These are phyloP conservation scores for Mastomys coucha DNA, from an alignment of 2,113 vertebrate genomes.

Conservation along the genomic window DNA sequence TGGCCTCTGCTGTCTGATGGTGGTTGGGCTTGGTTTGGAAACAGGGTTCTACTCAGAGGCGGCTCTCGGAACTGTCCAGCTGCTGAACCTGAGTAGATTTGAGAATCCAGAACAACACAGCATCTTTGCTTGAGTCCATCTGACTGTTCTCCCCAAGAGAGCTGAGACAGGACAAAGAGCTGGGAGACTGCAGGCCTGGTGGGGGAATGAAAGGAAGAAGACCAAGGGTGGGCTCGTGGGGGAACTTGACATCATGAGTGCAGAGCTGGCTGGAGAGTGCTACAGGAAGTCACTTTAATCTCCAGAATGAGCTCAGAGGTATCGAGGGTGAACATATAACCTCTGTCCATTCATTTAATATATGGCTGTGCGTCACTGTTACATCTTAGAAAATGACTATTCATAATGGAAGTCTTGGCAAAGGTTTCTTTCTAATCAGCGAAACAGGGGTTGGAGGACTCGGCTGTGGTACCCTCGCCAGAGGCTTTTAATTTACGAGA, in stretches of 20 bases:
- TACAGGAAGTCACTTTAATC: constrained; percentile 34
- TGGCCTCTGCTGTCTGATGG: neutral
- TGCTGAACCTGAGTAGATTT: neutral
- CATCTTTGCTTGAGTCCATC: neutral
- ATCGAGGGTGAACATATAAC: neutral
- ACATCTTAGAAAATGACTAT: constrained; percentile 66
- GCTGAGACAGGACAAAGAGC: neutral
- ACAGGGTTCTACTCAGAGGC: too few relatives aligned
- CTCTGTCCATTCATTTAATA: constrained; percentile 53
- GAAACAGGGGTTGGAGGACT: constrained; percentile 63
- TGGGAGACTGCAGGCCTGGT: neutral
- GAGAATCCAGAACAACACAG: neutral
- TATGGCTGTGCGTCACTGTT: constrained; percentile 47
- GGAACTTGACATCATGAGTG: neutral
- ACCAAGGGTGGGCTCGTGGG: neutral
- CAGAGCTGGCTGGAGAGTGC: neutral
- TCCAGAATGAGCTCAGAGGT: constrained; percentile 53
- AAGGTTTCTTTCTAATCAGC: constrained; percentile 73
- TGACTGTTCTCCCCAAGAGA: neutral
- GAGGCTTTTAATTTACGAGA: constrained; percentile 75
- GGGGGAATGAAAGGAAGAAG: neutral
- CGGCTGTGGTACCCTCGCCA: neutral
- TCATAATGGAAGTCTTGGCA: constrained; percentile 77
- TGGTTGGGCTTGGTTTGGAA: neutral
- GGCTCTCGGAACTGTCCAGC: neutral